Evolutionary conservation across 2,113 vertebrate species (phyloP).

Genomic region (Pterocles burchelli): DNA sequence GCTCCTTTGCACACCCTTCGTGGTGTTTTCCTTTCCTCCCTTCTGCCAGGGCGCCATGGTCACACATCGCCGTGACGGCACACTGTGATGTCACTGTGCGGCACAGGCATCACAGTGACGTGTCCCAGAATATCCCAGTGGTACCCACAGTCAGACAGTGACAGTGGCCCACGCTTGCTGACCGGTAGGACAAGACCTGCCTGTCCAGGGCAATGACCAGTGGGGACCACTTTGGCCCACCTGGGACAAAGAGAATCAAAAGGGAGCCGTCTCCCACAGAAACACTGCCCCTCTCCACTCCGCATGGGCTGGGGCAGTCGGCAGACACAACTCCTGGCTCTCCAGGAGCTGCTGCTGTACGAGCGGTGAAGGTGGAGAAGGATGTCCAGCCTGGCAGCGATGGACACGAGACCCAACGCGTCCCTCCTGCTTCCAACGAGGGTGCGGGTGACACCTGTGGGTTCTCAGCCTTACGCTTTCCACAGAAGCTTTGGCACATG

Average conservation of each 20-base stretch:
- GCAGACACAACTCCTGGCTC: background rate
- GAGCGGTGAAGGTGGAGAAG: background rate
- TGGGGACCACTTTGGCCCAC: background rate
- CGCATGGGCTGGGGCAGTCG: background rate
- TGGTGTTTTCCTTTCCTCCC: no score
- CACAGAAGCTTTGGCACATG: background rate
- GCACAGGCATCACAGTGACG: background rate
- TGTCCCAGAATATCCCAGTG: background rate
- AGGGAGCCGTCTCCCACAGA: background rate
- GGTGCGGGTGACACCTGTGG: fast-evolving
- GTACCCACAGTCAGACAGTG: background rate
- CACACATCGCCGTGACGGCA: background rate
- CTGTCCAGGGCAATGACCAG: background rate
- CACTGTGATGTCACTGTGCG: background rate
- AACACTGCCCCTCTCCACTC: background rate
- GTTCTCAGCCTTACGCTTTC: background rate
- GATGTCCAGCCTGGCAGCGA: background rate
- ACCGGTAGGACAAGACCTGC: background rate
- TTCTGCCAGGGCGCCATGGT: background rate
- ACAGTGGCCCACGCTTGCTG: background rate
- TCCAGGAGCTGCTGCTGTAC: no score
- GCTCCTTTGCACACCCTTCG: no score
- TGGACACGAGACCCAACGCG: background rate
- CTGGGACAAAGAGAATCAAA: no score
- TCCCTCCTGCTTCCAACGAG: background rate